Evolutionary conservation across 2,113 vertebrate species (phyloP), one percentile per base, ranked within the genome.

Genomic region (Nansenia antarctica): DNA sequence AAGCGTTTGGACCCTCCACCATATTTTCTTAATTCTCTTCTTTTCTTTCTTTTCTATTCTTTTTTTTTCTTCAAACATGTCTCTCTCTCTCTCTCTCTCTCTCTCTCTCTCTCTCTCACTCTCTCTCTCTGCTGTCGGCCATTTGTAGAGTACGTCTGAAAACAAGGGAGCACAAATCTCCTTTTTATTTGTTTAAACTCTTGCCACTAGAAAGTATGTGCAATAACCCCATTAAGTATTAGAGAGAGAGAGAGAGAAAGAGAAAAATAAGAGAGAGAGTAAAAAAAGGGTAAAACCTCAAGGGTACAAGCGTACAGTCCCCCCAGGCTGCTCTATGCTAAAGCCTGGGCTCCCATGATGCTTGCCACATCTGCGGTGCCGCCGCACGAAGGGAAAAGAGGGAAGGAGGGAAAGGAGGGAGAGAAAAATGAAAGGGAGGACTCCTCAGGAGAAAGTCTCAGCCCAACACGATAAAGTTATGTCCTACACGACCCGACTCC

Each of bases 171-270:
- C 49, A 62, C 63, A 65, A 62, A 70, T 61, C 60, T 67, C 53
- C 29, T 63, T 15, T 53, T 62, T 27, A 76, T 79, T 79, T 73
- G 39, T 79, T 82, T 77, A 85, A 84, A 82, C 70, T 79, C 70
- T 70, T 76, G 52, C 45, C 67, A 45, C 55, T 62, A 79, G 52
- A 73, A 65, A 72, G 32, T 37, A 59, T 72, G 53, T 14, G 65
- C 53, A 52, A 29, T 49, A 24, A 65, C 62, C 37, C 54, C 20
- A 42, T 74, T 74, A 68, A 62, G 67, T 45, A 20, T 27, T 54
- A 2, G 12, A 58, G 12, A 31, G 12, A 32, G 57, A 27, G 35
- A 26, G 35, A 26, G 7, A 20, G 58, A 62, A 32, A 39, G 30
- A 5, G 55, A 37, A 20, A n/a, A n/a, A n/a, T 42, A 20, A 35